Base-by-base conservation (phyloP, 2,888 invertebrate genomes). In the Eristalis arbustorum region DNA sequence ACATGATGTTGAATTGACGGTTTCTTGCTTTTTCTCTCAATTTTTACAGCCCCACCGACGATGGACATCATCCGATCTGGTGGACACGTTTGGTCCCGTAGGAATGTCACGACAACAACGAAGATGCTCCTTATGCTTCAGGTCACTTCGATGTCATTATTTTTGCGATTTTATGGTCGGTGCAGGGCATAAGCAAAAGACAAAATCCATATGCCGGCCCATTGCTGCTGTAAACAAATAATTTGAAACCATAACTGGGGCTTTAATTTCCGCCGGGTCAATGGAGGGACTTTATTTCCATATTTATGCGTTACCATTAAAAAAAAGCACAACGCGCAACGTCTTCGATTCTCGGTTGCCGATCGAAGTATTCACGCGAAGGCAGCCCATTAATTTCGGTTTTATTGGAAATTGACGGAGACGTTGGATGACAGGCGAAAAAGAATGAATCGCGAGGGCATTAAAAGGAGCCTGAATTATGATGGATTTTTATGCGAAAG, bases 1-100 rank as follows among this genome's bases (percentile, higher is more conserved):
- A 67, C 61, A 78, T 73, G 56, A 73, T 67, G 67, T 67, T 79
- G 79, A 72, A 79, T 79, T 73, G 61, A 73, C 61, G 49, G 49
- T 49, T 79, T 79, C 49, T 71, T 4, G 2, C 2, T 57, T 64
- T 72, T 73, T 22, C 11, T 14, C 10, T 13, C 11, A 5, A 2
- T 28, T 57, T 59, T 59, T 59, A 49, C 49, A 11, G 25, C 25
- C 31, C 31, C 11, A 59, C 11, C 25, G 59, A 28, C 25, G 59
- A 28, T 59, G 59, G 59, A 59, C 25, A 59, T 42, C 42, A 6
- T n/a, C 49, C 18, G 49, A 18, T 8, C n/a, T n/a, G n/a, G n/a
- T n/a, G n/a, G n/a, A n/a, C 49, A 18, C 49, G 49, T 49, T 18
- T 18, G n/a, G 5, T 42, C 18, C 18, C n/a, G 18, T 18, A 18